Conservation (phyloP, 1,140 invertebrate species). For the Lerema accius region DNA sequence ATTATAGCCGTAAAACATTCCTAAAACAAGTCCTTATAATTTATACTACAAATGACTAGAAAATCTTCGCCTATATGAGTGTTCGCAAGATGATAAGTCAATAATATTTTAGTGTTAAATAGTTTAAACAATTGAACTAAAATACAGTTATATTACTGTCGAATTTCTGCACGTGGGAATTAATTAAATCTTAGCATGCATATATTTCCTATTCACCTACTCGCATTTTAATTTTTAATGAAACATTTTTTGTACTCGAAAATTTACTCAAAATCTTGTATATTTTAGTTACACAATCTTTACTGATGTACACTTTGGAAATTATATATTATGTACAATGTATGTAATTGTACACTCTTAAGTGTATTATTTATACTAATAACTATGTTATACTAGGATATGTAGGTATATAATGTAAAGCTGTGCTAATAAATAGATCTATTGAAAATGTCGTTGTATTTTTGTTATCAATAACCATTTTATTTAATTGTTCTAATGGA, state of each 20-base stretch:
- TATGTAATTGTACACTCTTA: background rate
- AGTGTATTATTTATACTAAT: background rate
- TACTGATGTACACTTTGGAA: slow-evolving; percentile 5
- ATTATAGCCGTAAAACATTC: background rate
- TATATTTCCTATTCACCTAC: no score
- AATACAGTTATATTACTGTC: no score
- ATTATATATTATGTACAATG: background rate
- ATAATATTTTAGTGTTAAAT: no score
- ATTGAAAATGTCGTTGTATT: background rate
- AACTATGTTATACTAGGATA: background rate
- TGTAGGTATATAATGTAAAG: background rate
- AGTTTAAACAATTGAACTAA: no score
- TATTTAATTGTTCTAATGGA: no score
- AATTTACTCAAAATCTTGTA: slow-evolving; percentile 4
- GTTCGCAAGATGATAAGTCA: no score
- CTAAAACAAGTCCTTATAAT: no score
- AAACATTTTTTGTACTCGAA: background rate
- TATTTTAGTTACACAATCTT: background rate
- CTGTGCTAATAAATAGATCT: slow-evolving; percentile 15
- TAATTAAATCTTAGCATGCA: no score
- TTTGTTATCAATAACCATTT: no score
- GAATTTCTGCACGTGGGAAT: no score
- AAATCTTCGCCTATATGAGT: no score
- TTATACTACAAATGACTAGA: no score
- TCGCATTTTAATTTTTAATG: background rate